Evolutionary conservation across 2,888 invertebrate species (phyloP), one percentile per base, ranked within the genome.

Genomic region (Nemotelus pantherinus): DNA sequence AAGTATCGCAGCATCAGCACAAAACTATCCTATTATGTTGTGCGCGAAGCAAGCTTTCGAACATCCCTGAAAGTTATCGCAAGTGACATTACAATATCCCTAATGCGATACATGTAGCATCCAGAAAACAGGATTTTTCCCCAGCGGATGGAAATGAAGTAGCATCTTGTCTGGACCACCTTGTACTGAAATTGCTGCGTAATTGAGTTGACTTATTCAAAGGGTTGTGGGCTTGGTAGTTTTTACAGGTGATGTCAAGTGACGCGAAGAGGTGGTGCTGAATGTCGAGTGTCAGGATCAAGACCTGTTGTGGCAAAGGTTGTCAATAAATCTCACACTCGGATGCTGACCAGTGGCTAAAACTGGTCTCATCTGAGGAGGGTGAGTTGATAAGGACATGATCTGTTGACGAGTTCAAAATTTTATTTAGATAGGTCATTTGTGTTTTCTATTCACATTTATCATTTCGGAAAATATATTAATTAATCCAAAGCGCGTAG

Each of bases 141-240:
- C n/a, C 43, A 39, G 47, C 9, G 39, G 47, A 48, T 39, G 60
- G 63, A 58, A 41, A 74, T 25, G 25, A 25, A 25, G 25, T 41
- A 60, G 48, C 25, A 48, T 25, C 60, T 50, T 74, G 60, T 41
- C 48, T 74, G 74, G 74, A 74, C 74, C 74, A 74, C 50, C n/a
- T 48, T 44, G 7, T 5, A 48, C 3, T 43, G 10, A 48, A 63
- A 48, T 6, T 41, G 48, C 48, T 25, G 25, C 25, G 25, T 74
- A 63, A 74, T 48, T 41, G 74, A 39, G 39, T 74, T 48, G 60
- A 74, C 48, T 60, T 48, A 25, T 25, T 25, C 25, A 25, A 25
- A 25, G 25, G 25, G 74, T 41, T 44, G n/a, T n/a, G 10, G 60
- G 41, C 53, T 74, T 10, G 39, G 2, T 25, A 3, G 72, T 63